These are phyloP conservation scores for Serilophus lunatus DNA, from an alignment of 2,113 vertebrate genomes.

Conservation along the genomic window DNA sequence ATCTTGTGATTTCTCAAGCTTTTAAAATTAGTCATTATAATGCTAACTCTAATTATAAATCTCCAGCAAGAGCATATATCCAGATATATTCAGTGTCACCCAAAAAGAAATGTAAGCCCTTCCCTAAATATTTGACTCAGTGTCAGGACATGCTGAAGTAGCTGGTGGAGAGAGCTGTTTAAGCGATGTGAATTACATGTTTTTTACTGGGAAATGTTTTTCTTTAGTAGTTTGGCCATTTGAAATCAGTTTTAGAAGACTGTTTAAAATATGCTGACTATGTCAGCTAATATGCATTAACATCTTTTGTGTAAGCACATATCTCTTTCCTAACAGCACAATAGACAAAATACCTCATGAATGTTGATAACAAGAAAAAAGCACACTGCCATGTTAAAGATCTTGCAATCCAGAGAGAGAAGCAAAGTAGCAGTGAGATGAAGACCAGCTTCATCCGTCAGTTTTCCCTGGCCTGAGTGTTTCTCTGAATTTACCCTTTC, in stretches of 20 bases:
- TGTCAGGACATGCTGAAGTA: conserved; percentile 27
- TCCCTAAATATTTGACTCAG: conserved; percentile 34
- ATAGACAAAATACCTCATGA: conserved; percentile 16
- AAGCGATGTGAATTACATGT: not conserved
- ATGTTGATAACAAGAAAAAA: conserved; percentile 13
- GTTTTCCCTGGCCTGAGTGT: not conserved
- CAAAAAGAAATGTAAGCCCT: not conserved
- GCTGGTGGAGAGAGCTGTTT: not conserved
- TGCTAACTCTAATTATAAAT: conserved; percentile 25
- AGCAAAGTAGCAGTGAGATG: not conserved
- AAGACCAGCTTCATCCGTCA: not conserved
- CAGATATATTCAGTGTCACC: conserved; percentile 1
- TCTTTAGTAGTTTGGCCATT: not conserved
- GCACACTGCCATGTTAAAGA: not conserved
- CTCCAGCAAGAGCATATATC: not conserved
- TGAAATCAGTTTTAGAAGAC: not conserved
- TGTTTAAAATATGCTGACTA: conserved; percentile 7
- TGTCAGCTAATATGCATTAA: not conserved
- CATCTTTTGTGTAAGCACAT: not conserved
- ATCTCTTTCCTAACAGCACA: not conserved
- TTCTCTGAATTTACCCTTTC: not conserved
- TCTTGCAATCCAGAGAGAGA: not conserved
- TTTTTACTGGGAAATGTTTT: not conserved
- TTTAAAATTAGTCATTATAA: not conserved
- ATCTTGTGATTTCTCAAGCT: conserved; percentile 21